phyloP scores from a whole-genome alignment of 2,888 invertebrate genomes.

The Hirtodrosophila histrioides region DNA sequence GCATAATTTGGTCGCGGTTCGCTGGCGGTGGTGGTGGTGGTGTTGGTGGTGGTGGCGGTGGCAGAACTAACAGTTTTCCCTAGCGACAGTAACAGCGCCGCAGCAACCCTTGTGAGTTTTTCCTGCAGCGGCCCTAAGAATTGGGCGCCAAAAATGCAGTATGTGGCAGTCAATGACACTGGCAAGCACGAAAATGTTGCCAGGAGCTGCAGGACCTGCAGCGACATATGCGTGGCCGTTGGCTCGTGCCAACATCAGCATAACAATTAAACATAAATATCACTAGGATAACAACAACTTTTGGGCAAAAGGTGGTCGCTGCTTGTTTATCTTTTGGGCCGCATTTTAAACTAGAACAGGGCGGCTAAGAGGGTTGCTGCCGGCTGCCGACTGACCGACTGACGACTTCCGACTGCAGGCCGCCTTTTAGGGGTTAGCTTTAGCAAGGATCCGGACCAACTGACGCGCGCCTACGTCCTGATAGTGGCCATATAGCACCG shows the following conservation, averaged over 20 bases:
- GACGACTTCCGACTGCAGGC: conserved; percentile 39
- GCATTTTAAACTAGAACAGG: conserved; percentile 65
- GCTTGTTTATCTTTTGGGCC: conserved; percentile 38
- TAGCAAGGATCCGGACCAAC: conserved; percentile 60
- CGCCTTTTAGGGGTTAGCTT: conserved; percentile 68
- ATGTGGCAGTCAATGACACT: conserved; percentile 67
- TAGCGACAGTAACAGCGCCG: conserved; percentile 41
- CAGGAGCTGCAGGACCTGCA: conserved; percentile 16
- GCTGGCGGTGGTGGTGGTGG: conserved; percentile 46
- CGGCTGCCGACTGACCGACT: conserved; percentile 57
- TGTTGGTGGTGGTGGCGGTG: conserved; percentile 41
- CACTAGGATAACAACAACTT: conserved; percentile 57
- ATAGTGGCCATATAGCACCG: conserved; percentile 60
- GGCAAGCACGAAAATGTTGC: conserved; percentile 2
- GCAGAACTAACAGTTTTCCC: conserved; percentile 72
- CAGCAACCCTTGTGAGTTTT: conserved; percentile 71
- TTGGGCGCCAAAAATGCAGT: conserved; percentile 68
- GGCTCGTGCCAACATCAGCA: conserved; percentile 74
- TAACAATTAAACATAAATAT: conserved; percentile 72
- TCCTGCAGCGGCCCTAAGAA: conserved; percentile 46
- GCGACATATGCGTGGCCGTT: conserved; percentile 63
- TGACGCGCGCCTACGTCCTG: conserved; percentile 57
- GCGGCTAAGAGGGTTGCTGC: conserved; percentile 53
- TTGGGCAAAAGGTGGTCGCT: conserved; percentile 34
- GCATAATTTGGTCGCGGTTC: conserved; percentile 78